Percentiles rank a stretch among this genome's conserved stretches.
These are phyloP conservation scores for Acanthurus leucopareius DNA, from an alignment of 2,797 vertebrate genomes.

Conservation along the genomic window DNA sequence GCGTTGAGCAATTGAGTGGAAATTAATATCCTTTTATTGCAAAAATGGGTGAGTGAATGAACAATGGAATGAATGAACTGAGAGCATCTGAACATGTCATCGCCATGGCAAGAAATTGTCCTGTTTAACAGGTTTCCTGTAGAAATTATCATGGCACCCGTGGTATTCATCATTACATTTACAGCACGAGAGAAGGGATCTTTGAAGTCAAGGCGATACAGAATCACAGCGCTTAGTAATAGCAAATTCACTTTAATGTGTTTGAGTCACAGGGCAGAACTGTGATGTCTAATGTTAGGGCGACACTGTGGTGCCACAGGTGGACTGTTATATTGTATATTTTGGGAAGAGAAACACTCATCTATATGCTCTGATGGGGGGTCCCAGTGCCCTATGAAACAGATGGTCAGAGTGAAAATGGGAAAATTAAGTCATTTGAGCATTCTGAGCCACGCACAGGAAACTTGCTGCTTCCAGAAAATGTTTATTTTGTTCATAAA, in stretches of 20 bases:
- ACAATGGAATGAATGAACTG: constrained; percentile 63
- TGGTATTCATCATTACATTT: constrained; percentile 35
- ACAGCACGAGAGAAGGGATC: constrained; percentile 41
- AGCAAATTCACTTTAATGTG: constrained; percentile 59
- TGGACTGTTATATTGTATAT: constrained; percentile 66
- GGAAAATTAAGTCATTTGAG: constrained; percentile 3
- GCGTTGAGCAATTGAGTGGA: constrained; percentile 40
- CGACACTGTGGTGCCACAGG: constrained; percentile 63
- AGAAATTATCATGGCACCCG: constrained; percentile 36
- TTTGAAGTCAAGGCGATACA: constrained; percentile 46
- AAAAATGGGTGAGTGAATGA: constrained; percentile 58
- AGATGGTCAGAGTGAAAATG: constrained; percentile 27
- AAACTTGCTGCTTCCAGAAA: constrained; percentile 82
- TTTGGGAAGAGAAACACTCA: constrained; percentile 60
- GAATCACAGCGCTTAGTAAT: constrained; percentile 53
- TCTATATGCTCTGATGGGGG: constrained; percentile 31
- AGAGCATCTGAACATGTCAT: constrained; percentile 54
- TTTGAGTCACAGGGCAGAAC: constrained; percentile 60
- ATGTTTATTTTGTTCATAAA: constrained; percentile 90
- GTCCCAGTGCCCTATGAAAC: constrained; percentile 15
- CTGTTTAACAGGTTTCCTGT: constrained; percentile 57
- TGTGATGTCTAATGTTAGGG: constrained; percentile 65
- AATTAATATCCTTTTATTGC: constrained; percentile 63
- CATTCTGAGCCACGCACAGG: constrained; percentile 56
- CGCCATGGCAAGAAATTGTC: constrained; percentile 55